Evolutionary conservation across 1,140 invertebrate species (phyloP).

Genomic region (Drosophila micromelanica): DNA sequence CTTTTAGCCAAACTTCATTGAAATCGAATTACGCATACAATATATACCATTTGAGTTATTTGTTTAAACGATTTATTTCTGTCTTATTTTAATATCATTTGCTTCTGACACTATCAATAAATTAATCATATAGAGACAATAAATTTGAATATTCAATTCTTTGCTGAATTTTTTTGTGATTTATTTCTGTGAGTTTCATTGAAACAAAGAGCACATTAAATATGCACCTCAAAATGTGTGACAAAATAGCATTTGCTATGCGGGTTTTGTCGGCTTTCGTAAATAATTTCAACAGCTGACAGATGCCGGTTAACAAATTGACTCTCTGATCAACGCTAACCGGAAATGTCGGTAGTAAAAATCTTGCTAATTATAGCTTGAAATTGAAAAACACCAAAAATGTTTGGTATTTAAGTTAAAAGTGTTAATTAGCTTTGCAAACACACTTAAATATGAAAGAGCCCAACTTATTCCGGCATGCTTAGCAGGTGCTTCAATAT

Average conservation of each 20-base stretch:
- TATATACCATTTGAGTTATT: no score
- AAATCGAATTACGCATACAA: conserved; percentile 32
- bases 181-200: no score
- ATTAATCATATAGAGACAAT: conserved; percentile 4
- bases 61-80: not conserved
- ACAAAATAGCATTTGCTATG: not conserved
- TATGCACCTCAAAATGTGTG: not conserved
- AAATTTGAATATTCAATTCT: not conserved
- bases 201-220: no score
- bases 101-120: not conserved
- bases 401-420: no score
- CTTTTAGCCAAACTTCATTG: conserved; percentile 16
- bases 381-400: not conserved
- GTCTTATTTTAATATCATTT: not conserved
- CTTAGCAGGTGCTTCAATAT: conserved; percentile 7
- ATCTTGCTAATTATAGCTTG: not conserved
- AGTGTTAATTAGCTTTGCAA: not conserved
- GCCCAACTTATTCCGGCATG: not conserved
- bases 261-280: not conserved
- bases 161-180: no score
- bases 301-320: conserved; percentile 6
- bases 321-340: not conserved
- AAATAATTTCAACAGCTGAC: conserved; percentile 12
- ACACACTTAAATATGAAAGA: not conserved
- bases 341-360: conserved; percentile 12